Evolutionary conservation across 1,140 invertebrate species (phyloP).

Genomic region (Aphis gossypii): DNA sequence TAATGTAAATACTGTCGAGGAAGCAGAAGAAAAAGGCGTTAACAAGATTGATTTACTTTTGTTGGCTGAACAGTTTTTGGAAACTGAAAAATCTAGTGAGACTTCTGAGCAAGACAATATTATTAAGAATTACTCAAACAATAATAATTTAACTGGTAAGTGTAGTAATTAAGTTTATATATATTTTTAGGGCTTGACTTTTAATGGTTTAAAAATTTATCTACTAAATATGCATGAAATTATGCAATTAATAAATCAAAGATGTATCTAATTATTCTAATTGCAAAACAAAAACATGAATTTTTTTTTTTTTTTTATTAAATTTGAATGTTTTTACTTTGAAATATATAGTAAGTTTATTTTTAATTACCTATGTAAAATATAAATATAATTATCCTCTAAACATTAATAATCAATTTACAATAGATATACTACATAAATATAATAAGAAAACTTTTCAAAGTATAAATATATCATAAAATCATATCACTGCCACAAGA

Average conservation of each 20-base stretch:
- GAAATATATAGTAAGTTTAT: no score
- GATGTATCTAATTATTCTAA: not conserved
- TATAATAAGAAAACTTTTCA: no score
- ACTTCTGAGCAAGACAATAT: not conserved
- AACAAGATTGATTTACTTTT: slow-evolving; percentile 54
- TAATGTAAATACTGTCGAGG: not conserved
- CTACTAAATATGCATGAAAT: not conserved
- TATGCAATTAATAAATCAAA: not conserved
- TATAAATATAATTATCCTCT: no score
- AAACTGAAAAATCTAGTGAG: slow-evolving; percentile 50
- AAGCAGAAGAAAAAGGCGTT: slow-evolving; percentile 52
- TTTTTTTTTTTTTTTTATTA: no score
- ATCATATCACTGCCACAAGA: no score
- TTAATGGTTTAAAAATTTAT: not conserved
- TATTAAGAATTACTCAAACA: slow-evolving; percentile 1
- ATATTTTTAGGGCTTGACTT: not conserved
- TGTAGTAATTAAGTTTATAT: not conserved
- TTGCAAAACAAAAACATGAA: not conserved
- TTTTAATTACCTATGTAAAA: no score
- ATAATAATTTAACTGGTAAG: slow-evolving; percentile 33
- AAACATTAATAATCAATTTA: not conserved
- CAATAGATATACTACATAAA: not conserved
- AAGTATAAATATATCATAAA: not conserved
- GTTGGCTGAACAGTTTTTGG: slow-evolving; percentile 53
- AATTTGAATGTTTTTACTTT: no score